Evolutionary conservation across 2,113 vertebrate genomes (phyloP).

Genomic region (Casuarius casuarius): DNA sequence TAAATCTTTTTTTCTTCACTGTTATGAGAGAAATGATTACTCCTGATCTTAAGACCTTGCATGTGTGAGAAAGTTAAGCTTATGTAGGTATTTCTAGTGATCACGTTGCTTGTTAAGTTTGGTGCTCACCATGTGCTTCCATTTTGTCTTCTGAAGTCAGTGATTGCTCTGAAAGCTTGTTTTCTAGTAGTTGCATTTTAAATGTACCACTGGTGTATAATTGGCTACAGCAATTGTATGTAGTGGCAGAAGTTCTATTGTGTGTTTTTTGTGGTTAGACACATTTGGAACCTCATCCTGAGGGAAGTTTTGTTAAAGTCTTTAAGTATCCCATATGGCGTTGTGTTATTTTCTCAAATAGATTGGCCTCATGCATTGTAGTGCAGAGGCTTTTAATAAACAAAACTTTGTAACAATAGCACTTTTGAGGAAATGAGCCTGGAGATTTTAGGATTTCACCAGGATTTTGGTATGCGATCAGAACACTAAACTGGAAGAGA

Average conservation of each 20-base stretch:
- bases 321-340: constrained; percentile 16
- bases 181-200: constrained; percentile 14
- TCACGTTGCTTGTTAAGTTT: neutral
- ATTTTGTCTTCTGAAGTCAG: constrained; percentile 8
- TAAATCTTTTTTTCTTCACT: too few species aligned
- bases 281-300: constrained; percentile 4
- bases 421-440: constrained; percentile 62
- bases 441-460: constrained; percentile 39
- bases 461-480: neutral
- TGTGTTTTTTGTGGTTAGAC: constrained; percentile 35
- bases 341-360: neutral
- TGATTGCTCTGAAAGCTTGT: neutral
- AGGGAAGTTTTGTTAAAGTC: neutral
- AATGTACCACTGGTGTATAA: neutral
- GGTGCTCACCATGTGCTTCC: constrained; percentile 15
- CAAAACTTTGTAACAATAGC: constrained; percentile 9
- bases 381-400: constrained; percentile 50
- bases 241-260: constrained; percentile 49
- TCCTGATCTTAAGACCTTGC: neutral
- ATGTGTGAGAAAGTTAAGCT: neutral
- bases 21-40: neutral
- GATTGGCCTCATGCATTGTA: neutral
- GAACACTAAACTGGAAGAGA: constrained; percentile 34
- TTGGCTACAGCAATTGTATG: neutral
- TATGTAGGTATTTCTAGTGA: neutral